Evolutionary conservation across 2,888 invertebrate species (phyloP).

Genomic region (Philereme vetulata): DNA sequence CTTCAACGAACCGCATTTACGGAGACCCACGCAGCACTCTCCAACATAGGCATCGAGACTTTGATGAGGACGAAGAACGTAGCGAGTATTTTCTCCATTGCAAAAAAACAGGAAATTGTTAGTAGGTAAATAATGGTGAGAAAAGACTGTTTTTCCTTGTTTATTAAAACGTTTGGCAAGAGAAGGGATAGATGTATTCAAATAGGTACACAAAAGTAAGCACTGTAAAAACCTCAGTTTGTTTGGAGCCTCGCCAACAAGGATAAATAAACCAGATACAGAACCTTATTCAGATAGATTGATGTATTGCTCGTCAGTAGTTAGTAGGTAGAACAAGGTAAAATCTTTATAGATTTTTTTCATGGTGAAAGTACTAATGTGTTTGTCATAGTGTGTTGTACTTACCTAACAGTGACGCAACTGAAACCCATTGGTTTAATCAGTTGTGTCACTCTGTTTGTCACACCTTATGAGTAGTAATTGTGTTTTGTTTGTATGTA

Average conservation of each 20-base stretch:
- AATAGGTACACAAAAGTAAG: not conserved
- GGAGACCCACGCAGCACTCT: conserved; percentile 18
- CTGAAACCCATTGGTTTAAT: no score
- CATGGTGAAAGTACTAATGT: no score
- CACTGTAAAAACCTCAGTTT: conserved; percentile 4
- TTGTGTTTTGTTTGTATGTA: no score
- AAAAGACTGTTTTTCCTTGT: conserved; percentile 1
- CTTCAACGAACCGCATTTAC: conserved; percentile 8
- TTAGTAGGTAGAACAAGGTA: no score
- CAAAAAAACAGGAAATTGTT: conserved; percentile 65
- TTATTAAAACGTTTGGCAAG: not conserved
- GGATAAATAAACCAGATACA: not conserved
- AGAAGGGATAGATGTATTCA: not conserved
- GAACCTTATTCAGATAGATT: not conserved
- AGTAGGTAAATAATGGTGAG: conserved; percentile 22
- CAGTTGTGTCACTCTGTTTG: no score
- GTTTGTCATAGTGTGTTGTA: no score
- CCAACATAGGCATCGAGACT: conserved; percentile 50
- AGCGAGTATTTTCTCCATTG: conserved; percentile 59
- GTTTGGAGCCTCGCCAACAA: conserved; percentile 2
- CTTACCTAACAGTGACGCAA: no score
- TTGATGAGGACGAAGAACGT: conserved; percentile 57
- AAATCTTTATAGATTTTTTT: no score
- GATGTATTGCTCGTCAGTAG: no score
- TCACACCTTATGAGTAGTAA: no score